Conservation (phyloP, 2,797 vertebrate genomes). For the Ptychobarbus kaznakovi region DNA sequence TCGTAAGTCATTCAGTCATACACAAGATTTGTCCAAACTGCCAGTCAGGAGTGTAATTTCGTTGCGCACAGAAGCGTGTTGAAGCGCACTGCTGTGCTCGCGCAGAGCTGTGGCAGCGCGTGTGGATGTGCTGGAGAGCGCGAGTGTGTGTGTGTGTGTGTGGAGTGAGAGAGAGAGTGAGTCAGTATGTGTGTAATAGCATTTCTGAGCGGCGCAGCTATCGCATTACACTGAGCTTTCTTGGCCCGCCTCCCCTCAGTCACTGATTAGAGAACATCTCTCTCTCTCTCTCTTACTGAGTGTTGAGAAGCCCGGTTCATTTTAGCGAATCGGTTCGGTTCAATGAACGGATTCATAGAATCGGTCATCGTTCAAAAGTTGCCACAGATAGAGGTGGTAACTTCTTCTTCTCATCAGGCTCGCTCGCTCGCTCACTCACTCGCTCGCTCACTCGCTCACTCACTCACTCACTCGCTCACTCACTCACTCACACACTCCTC, state of each 20-base stretch:
- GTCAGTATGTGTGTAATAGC: constrained; percentile 74
- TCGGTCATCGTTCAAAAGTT: background rate
- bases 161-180: constrained; percentile 4
- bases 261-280: constrained; percentile 73
- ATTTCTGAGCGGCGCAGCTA: constrained; percentile 80
- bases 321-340: background rate
- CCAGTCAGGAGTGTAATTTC: background rate
- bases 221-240: constrained; percentile 86
- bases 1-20: background rate
- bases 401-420: too few species aligned
- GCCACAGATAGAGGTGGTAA: too few species aligned
- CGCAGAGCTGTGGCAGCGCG: constrained; percentile 24
- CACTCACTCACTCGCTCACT: too few species aligned
- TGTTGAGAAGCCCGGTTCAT: background rate
- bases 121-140: constrained; percentile 29
- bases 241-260: constrained; percentile 81
- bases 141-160: constrained; percentile 36
- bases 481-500: too few species aligned
- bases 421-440: too few species aligned
- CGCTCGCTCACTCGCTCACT: too few species aligned
- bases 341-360: background rate
- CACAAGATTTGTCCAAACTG: constrained; percentile 34
- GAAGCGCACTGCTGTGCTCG: constrained; percentile 26
- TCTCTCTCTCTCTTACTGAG: constrained; percentile 23
- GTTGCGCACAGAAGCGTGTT: constrained; percentile 39